A percentile compares a stretch with the other conserved stretches of the same genome.
phyloP scores from a whole-genome alignment of 2,797 vertebrate species.

The Alauda arvensis region DNA sequence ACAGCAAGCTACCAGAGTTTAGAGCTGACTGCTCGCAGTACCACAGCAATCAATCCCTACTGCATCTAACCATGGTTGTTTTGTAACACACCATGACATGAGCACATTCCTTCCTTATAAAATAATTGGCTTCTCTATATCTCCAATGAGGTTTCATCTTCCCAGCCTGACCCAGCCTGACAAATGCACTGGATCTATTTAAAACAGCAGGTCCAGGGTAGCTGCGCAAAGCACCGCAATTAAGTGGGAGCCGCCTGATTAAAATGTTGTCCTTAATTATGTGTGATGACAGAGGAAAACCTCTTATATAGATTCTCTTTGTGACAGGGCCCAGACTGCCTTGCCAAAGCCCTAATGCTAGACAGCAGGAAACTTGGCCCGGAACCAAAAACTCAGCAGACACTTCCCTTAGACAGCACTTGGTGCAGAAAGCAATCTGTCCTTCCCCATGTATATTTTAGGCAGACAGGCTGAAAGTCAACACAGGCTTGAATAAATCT shows the following conservation, averaged over 20 bases:
- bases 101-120: constrained; percentile 23
- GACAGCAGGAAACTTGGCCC: constrained; percentile 58
- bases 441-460: constrained; percentile 48
- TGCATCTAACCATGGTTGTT: neutral
- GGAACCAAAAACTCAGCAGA: constrained; percentile 47
- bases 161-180: constrained; percentile 9
- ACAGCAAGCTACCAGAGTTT: neutral
- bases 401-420: constrained; percentile 52
- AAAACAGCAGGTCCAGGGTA: constrained; percentile 36
- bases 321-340: constrained; percentile 39
- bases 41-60: constrained; percentile 2
- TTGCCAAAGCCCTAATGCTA: constrained; percentile 57
- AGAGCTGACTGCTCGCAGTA: neutral
- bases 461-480: constrained; percentile 50
- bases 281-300: constrained; percentile 49
- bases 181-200: constrained; percentile 27
- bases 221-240: constrained; percentile 19
- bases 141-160: constrained; percentile 31
- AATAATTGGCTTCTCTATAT: constrained; percentile 30
- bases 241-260: constrained; percentile 60
- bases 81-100: neutral
- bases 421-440: constrained; percentile 32
- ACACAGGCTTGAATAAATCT: constrained; percentile 31
- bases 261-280: constrained; percentile 64
- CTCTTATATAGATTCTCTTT: constrained; percentile 48